A percentile compares a stretch with the other conserved stretches of the same genome.
Evolutionary conservation across 1,140 invertebrate genomes (phyloP).

Genomic region (Pentalonia nigronervosa): DNA sequence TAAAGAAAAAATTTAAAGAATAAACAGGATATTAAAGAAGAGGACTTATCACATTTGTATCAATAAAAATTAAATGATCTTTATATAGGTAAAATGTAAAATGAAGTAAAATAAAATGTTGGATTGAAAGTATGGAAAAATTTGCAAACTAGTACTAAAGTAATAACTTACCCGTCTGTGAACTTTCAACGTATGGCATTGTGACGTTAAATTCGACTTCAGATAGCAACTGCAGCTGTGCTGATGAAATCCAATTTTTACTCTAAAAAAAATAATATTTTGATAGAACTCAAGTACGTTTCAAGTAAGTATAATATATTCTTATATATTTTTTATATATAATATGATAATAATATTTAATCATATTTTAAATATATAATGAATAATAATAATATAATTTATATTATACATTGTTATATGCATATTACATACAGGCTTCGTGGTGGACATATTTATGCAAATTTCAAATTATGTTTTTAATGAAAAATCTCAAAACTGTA

Average conservation of each 20-base stretch:
- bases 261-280: constrained; percentile 26
- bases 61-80: neutral
- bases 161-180: constrained; percentile 23
- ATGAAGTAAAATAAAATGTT: constrained; percentile 18
- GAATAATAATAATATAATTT: no score
- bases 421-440: neutral
- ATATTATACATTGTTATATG: no score
- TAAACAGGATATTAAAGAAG: neutral
- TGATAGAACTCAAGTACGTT: neutral
- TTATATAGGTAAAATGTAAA: neutral
- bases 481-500: neutral
- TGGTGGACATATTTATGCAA: no score
- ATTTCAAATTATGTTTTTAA: neutral
- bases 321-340: neutral
- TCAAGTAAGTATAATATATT: neutral
- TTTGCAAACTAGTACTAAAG: neutral
- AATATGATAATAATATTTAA: neutral
- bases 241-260: neutral
- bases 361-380: neutral
- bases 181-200: neutral
- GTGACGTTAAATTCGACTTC: neutral
- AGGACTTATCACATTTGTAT: neutral
- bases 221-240: neutral
- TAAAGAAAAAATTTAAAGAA: neutral
- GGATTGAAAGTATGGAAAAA: neutral